Conservation (phyloP, 2,888 invertebrate species). For the Pharmacophagus antenor region DNA sequence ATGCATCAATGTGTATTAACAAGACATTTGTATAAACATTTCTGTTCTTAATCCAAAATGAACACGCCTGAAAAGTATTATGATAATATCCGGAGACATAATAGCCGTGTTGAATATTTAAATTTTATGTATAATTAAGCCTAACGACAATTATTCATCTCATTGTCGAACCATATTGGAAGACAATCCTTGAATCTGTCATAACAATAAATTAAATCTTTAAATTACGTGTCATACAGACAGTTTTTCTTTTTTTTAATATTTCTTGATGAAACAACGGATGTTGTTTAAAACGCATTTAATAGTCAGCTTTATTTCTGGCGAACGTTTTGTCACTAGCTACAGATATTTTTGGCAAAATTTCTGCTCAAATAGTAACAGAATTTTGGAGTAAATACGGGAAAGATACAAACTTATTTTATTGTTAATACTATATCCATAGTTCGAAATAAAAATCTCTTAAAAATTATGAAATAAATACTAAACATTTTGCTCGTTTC, state of each 20-base stretch:
- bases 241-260: not conserved
- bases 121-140: no score
- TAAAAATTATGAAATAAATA: no score
- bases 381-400: no score
- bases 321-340: conserved; percentile 3
- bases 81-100: no score
- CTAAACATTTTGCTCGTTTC: no score
- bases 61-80: not conserved
- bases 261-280: conserved; percentile 8
- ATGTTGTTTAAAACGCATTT: conserved; percentile 1
- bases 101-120: not conserved
- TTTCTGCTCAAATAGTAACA: not conserved
- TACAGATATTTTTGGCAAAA: not conserved
- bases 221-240: not conserved
- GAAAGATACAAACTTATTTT: no score
- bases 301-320: conserved; percentile 13
- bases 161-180: not conserved
- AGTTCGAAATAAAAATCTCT: no score
- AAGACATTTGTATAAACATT: not conserved
- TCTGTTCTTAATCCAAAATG: not conserved
- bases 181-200: not conserved
- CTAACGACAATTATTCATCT: no score
- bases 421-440: no score
- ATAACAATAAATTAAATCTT: not conserved
- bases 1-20: not conserved